phyloP scores from a whole-genome alignment of 2,113 vertebrate species.

The Polypterus senegalus region DNA sequence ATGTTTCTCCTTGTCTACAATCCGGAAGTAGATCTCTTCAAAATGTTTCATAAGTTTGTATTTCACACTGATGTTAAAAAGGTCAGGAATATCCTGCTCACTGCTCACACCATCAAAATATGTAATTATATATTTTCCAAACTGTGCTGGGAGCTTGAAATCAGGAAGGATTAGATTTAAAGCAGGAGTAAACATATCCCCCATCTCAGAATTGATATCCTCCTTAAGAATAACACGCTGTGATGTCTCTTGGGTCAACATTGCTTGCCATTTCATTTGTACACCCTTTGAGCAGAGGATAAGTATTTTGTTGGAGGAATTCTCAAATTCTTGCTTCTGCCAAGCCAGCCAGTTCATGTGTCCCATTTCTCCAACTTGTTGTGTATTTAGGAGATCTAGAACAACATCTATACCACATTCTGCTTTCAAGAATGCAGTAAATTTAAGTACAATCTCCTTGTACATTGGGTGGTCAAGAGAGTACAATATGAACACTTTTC shows the following conservation, averaged over 20 bases:
- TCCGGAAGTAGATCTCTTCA: constrained; percentile 80
- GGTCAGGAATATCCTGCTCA: constrained; percentile 63
- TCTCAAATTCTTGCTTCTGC: constrained; percentile 64
- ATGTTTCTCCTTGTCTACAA: constrained; percentile 80
- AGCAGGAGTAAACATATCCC: constrained; percentile 78
- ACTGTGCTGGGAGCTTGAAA: constrained; percentile 66
- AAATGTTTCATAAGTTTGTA: constrained; percentile 83
- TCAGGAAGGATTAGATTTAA: constrained; percentile 78
- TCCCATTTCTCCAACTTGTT: constrained; percentile 62
- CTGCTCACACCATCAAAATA: constrained; percentile 72
- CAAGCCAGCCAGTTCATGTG: constrained; percentile 70
- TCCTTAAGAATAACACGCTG: constrained; percentile 49
- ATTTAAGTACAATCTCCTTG: constrained; percentile 74
- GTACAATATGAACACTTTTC: constrained; percentile 75
- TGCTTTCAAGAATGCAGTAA: constrained; percentile 71
- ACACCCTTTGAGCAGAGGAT: constrained; percentile 80
- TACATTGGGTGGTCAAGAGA: constrained; percentile 81
- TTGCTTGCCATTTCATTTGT: constrained; percentile 81
- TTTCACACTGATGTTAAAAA: constrained; percentile 63
- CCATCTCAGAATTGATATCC: constrained; percentile 52
- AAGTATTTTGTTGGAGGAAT: constrained; percentile 65
- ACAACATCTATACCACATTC: constrained; percentile 75
- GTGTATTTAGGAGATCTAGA: constrained; percentile 70
- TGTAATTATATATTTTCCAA: constrained; percentile 78
- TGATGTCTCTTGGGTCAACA: constrained; percentile 48